Evolutionary conservation across 2,113 vertebrate genomes (phyloP).

Genomic region (Syngnathus scovelli): DNA sequence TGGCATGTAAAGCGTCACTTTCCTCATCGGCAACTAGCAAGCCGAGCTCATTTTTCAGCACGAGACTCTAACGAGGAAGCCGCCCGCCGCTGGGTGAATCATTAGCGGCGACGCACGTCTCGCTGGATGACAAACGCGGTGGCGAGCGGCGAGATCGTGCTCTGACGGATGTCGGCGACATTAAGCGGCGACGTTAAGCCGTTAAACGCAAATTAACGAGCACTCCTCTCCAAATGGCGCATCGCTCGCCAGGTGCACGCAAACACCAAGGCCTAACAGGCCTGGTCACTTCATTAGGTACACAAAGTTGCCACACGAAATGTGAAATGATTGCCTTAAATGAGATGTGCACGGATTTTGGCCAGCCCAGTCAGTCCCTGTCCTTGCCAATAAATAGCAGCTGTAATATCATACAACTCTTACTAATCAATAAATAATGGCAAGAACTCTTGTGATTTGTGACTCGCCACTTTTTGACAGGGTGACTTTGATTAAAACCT

Average conservation of each 20-base stretch:
- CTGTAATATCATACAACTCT: too few relatives aligned
- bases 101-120: background rate
- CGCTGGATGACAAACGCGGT: background rate
- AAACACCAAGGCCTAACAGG: background rate
- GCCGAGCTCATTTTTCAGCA: background rate
- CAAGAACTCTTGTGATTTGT: background rate
- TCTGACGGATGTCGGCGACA: background rate
- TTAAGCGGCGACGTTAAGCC: constrained; percentile 1
- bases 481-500: background rate
- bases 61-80: background rate
- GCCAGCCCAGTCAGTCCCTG: too few relatives aligned
- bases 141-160: background rate
- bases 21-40: background rate
- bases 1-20: too few relatives aligned
- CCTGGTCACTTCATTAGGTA: background rate
- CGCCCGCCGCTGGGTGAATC: background rate
- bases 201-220: constrained; percentile 1
- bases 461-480: background rate
- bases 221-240: background rate
- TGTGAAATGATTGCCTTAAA: background rate
- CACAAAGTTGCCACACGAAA: background rate
- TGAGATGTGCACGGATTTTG: too few relatives aligned
- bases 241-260: background rate
- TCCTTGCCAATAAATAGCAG: too few relatives aligned
- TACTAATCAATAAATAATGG: too few relatives aligned